Base-by-base conservation (phyloP, 2,888 invertebrate species). In the Drosophila fungiperda region DNA sequence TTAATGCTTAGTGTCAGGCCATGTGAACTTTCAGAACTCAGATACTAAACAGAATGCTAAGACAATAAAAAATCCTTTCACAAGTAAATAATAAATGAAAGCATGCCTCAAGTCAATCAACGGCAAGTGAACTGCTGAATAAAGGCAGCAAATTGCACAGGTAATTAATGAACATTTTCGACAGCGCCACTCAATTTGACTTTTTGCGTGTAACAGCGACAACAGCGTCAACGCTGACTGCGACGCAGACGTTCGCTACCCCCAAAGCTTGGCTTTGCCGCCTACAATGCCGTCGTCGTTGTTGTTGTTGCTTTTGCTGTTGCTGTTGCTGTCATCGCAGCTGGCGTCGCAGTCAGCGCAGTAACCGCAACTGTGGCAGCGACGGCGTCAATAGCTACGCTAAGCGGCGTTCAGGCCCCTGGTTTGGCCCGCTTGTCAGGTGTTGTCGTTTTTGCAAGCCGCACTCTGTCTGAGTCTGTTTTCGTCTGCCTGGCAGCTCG, bases 401-500 rank as follows among this genome's bases (percentile, higher is more conserved):
- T 26, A 38, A 55, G 53, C 58, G 40, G 72, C 67, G 68, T 42
- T 66, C 73, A 63, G 66, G 60, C 79, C 78, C 62, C 55, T 40
- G 78, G 78, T 64, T 80, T 67, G 60, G 48, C 60, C 73, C 67
- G 69, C 74, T 49, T 52, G 78, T 84, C 89, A 89, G 89, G 91
- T 89, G 87, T 90, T 83, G 83, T 91, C 82, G 91, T 90, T 90
- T 90, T 91, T 86, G 91, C 92, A 87, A 89, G 88, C 86, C 78
- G 77, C 69, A 52, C 64, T 78, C 70, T 74, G 87, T 83, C 81
- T 91, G 90, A 91, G 91, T 91, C 88, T 88, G 83, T 82, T 92
- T 92, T 91, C 78, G 90, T 90, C 92, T 88, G 91, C 82, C 84
- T 83, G 88, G 87, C 89, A 87, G 91, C 78, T 90, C 90, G 92